Evolutionary conservation across 2,113 vertebrate genomes (phyloP).

Genomic region (Perca fluviatilis): DNA sequence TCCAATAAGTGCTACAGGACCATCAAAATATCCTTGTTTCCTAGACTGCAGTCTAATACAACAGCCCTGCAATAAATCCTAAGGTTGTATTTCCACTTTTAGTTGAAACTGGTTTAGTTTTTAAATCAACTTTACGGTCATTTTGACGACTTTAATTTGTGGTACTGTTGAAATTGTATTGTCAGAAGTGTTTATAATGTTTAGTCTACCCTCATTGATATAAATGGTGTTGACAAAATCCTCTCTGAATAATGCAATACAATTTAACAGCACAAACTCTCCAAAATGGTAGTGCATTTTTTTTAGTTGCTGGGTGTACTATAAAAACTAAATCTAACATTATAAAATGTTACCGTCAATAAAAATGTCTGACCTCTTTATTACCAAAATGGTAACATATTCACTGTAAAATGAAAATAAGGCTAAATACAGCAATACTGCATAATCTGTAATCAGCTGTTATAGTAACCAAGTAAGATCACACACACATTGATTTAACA

Average conservation of each 20-base stretch:
- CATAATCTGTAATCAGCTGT: constrained; percentile 15
- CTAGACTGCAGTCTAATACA: neutral
- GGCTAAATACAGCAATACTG: neutral
- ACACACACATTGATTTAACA: constrained; percentile 35
- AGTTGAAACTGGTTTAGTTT: neutral
- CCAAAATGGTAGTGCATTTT: neutral
- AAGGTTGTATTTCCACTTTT: neutral
- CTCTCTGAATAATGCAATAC: neutral
- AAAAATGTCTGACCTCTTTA: neutral
- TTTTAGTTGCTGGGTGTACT: neutral
- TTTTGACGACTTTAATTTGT: neutral
- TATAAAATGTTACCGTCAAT: neutral
- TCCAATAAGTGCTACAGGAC: neutral
- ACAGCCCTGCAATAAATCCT: neutral
- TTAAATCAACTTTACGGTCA: constrained; percentile 21
- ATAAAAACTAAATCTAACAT: neutral
- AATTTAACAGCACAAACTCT: neutral
- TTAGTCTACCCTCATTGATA: neutral
- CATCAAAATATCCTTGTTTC: neutral
- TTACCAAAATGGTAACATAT: neutral
- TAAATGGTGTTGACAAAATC: constrained; percentile 6
- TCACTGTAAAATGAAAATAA: neutral
- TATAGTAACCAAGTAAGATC: constrained; percentile 24
- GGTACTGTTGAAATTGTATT: neutral
- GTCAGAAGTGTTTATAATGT: constrained; percentile 1